Conservation (phyloP, 2,888 invertebrate genomes). For the Crioceris asparagi region DNA sequence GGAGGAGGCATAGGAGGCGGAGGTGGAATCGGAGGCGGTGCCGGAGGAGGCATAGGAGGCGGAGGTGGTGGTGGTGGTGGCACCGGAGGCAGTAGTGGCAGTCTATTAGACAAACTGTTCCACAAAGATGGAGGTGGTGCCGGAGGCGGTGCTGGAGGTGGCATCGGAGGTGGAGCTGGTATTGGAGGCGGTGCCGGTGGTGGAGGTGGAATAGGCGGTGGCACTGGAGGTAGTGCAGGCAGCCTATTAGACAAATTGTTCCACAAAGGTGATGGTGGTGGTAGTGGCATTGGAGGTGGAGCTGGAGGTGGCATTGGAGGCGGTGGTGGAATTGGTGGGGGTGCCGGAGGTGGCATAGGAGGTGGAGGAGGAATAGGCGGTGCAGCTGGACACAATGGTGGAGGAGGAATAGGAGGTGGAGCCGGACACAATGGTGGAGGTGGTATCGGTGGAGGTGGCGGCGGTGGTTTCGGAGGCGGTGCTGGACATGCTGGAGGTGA, state of each 20-base stretch:
- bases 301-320: background rate
- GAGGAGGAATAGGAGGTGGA: too few relatives aligned
- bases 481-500: constrained; percentile 6
- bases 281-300: background rate
- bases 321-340: background rate
- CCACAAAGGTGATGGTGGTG: too few relatives aligned
- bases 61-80: constrained; percentile 6
- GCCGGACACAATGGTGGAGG: background rate
- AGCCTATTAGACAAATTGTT: too few relatives aligned
- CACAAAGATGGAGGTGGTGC: constrained; percentile 5
- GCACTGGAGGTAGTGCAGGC: background rate
- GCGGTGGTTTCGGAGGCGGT: constrained; percentile 5
- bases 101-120: too few relatives aligned
- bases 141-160: constrained; percentile 4
- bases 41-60: background rate
- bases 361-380: background rate
- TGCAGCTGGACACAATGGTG: too few relatives aligned
- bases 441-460: constrained; percentile 1
- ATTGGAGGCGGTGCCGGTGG: background rate
- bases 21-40: constrained; percentile 5
- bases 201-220: background rate
- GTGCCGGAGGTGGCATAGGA: background rate
- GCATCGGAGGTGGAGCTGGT: constrained; percentile 1
- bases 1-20: constrained; percentile 2
- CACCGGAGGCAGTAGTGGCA: background rate